Percentiles rank a stretch among this genome's conserved stretches.
phyloP scores from a whole-genome alignment of 2,113 vertebrate species.

The Labrus mixtus region DNA sequence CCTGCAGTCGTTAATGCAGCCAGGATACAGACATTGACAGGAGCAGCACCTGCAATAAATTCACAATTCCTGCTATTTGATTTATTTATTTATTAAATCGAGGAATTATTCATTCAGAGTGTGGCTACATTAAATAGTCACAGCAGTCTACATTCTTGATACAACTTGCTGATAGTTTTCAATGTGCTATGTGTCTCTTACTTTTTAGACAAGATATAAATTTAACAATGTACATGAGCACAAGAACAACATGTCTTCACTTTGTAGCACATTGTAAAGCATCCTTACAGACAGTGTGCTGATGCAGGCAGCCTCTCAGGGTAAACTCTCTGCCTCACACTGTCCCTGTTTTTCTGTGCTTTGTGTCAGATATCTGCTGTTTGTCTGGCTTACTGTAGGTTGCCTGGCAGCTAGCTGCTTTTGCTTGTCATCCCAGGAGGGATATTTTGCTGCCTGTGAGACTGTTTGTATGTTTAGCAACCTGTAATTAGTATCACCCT shows the following conservation, averaged over 20 bases:
- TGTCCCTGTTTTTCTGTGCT: conserved; percentile 57
- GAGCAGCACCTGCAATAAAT: conserved; percentile 57
- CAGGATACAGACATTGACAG: conserved; percentile 51
- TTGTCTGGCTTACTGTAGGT: conserved; percentile 60
- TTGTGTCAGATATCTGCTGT: conserved; percentile 62
- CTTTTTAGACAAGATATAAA: neutral
- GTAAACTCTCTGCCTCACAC: conserved; percentile 58
- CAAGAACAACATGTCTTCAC: conserved; percentile 24
- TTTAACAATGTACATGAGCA: neutral
- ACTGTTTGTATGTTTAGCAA: conserved; percentile 57
- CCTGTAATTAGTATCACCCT: conserved; percentile 64
- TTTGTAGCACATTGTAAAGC: conserved; percentile 19
- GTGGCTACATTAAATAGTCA: conserved; percentile 17
- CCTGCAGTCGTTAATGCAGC: conserved; percentile 43
- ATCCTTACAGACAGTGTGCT: conserved; percentile 36
- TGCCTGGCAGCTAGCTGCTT: conserved; percentile 56
- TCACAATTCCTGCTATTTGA: conserved; percentile 35
- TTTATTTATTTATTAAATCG: conserved; percentile 30
- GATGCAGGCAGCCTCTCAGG: conserved; percentile 37
- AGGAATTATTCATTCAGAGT: conserved; percentile 2
- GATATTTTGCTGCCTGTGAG: conserved; percentile 44
- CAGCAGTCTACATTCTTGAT: neutral
- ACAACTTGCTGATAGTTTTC: conserved; percentile 3
- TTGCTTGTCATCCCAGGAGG: conserved; percentile 46
- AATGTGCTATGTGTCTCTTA: neutral